Conservation (phyloP, 2,888 invertebrate genomes). For the Arrhopalites spinosus region DNA sequence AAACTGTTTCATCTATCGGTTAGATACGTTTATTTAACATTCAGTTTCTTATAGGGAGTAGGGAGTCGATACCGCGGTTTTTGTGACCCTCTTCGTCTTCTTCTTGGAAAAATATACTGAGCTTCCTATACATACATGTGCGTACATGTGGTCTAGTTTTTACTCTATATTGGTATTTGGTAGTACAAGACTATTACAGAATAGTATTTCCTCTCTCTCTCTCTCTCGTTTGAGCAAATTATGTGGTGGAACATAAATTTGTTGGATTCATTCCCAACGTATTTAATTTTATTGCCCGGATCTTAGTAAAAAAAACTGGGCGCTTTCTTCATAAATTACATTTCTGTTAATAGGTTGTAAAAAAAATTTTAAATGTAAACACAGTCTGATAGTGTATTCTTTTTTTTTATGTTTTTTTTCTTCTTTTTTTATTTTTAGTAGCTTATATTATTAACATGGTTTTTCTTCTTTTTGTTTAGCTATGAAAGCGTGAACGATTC, state of each 20-base stretch:
- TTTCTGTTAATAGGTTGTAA: neutral
- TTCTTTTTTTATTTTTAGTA: no score
- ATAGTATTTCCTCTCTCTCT: no score
- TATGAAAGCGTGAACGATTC: no score
- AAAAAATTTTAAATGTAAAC: neutral
- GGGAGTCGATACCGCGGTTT: no score
- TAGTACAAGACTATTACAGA: no score
- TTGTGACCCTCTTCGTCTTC: no score
- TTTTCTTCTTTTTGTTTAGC: no score
- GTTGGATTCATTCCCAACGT: neutral
- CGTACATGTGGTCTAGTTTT: neutral
- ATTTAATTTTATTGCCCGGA: neutral
- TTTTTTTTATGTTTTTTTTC: neutral
- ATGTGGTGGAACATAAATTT: constrained; percentile 7
- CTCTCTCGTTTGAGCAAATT: no score
- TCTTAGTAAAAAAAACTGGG: constrained; percentile 8
- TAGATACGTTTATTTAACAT: constrained; percentile 1
- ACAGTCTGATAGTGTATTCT: neutral
- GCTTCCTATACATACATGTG: neutral
- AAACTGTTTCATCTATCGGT: constrained; percentile 6
- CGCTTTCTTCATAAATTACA: neutral
- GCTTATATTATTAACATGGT: no score
- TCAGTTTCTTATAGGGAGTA: neutral
- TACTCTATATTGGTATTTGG: neutral
- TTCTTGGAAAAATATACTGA: neutral